phyloP scores from a whole-genome alignment of 1,140 invertebrate species.

The Helicoverpa zea region DNA sequence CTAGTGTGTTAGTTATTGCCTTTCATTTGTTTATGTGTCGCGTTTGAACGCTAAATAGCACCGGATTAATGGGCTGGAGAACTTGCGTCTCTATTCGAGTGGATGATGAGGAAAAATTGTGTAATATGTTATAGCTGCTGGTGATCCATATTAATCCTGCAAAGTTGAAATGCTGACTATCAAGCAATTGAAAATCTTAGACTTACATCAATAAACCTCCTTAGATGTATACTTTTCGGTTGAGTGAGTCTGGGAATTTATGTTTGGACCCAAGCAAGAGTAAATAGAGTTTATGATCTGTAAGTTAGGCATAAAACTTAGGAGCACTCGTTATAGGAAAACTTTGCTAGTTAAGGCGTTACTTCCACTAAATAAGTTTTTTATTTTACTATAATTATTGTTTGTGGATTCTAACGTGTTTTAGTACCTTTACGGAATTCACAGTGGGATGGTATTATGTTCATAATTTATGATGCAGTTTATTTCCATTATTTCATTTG shows the following conservation, averaged over 20 bases:
- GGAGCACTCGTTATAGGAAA: conserved; percentile 20
- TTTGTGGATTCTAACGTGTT: conserved; percentile 1
- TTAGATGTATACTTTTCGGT: not conserved
- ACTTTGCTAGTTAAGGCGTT: conserved; percentile 30
- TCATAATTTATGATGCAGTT: not conserved
- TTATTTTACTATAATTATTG: conserved; percentile 34
- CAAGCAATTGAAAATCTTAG: no score
- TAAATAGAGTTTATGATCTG: conserved; percentile 17
- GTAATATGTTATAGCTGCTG: not conserved
- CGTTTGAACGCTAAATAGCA: conserved; percentile 47
- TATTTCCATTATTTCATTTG: no score
- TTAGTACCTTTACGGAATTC: not conserved
- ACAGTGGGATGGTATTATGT: not conserved
- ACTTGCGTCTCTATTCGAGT: conserved; percentile 20
- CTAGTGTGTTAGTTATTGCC: conserved; percentile 64
- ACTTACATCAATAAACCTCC: no score
- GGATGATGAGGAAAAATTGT: not conserved
- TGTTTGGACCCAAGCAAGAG: not conserved
- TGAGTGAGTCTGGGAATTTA: no score
- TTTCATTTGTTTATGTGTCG: conserved; percentile 56
- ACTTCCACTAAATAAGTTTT: conserved; percentile 25
- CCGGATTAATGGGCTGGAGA: conserved; percentile 44
- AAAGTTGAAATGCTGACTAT: no score
- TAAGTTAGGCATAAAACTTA: conserved; percentile 26
- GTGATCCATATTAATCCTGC: conserved; percentile 12